Conservation (phyloP, 92 coral and sea anemone species). For the Plumapathes pennacea region DNA sequence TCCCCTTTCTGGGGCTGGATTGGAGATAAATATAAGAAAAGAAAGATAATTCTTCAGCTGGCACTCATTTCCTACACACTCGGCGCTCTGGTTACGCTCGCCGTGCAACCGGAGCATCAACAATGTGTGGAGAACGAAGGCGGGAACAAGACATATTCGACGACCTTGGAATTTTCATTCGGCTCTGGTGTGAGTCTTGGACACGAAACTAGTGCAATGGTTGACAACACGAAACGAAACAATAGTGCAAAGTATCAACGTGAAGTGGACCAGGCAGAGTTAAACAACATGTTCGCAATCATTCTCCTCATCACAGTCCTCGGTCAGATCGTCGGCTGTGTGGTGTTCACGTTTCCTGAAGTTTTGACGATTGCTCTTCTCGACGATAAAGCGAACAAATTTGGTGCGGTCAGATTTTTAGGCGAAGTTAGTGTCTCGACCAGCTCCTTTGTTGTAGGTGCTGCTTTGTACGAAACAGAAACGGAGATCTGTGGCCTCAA, state of each 20-base stretch:
- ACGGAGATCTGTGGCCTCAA: conserved; percentile 22
- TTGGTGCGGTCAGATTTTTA: conserved; percentile 45
- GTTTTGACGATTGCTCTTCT: conserved; percentile 22
- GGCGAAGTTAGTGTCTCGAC: conserved; percentile 37
- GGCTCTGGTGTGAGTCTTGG: conserved; percentile 4
- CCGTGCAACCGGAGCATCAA: conserved; percentile 18
- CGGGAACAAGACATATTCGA: conserved; percentile 5
- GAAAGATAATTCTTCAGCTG: conserved; percentile 17
- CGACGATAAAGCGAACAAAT: conserved; percentile 13
- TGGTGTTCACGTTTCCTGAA: conserved; percentile 20
- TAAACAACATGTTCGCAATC: conserved; percentile 5
- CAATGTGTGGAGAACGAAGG: conserved; percentile 15
- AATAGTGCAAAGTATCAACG: no score
- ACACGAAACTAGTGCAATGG: no score
- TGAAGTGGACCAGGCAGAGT: conserved; percentile 17
- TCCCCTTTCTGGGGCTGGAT: conserved; percentile 44
- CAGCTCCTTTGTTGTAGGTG: conserved; percentile 39
- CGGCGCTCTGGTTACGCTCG: conserved; percentile 21
- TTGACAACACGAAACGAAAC: no score
- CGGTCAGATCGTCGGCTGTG: conserved; percentile 26
- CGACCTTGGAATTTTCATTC: conserved; percentile 1
- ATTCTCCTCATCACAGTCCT: conserved; percentile 6
- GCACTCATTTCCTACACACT: conserved; percentile 16
- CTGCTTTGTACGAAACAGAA: conserved; percentile 16
- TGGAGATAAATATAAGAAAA: conserved; percentile 32